Evolutionary conservation across 2,113 vertebrate genomes (phyloP).

Genomic region (Monarcha castaneiventris): DNA sequence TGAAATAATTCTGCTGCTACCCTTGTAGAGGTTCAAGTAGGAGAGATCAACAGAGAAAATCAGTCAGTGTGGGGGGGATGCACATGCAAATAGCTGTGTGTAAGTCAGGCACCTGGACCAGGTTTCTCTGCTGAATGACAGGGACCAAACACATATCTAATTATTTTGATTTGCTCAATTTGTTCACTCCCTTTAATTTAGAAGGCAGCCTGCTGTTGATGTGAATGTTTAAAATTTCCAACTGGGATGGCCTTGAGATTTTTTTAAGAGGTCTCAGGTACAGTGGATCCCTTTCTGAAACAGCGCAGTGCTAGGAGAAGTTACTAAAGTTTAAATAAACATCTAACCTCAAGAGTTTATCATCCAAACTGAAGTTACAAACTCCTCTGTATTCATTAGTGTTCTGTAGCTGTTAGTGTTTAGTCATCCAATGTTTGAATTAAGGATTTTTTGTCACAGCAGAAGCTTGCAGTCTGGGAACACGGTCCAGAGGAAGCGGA

Average conservation of each 20-base stretch:
- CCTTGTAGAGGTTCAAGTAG: background rate
- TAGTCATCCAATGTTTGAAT: conserved; percentile 14
- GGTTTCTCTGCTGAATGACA: background rate
- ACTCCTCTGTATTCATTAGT: background rate
- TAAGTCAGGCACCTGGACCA: background rate
- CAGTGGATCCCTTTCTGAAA: background rate
- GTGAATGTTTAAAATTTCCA: background rate
- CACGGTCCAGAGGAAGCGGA: background rate
- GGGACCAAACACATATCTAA: background rate
- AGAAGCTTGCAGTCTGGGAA: background rate
- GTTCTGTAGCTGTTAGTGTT: background rate
- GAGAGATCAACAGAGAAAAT: background rate
- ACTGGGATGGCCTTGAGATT: background rate
- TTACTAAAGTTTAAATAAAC: background rate
- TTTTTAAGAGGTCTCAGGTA: background rate
- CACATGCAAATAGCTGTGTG: background rate
- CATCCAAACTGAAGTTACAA: background rate
- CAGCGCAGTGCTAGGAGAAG: background rate
- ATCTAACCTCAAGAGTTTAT: background rate
- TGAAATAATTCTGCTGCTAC: background rate
- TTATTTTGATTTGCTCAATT: background rate
- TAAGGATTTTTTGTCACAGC: conserved; percentile 13
- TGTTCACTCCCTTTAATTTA: background rate
- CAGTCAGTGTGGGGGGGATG: background rate
- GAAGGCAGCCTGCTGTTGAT: background rate